Evolutionary conservation across 2,797 vertebrate genomes (phyloP), one percentile per base, ranked within the genome.

Genomic region (Ibycter americanus): DNA sequence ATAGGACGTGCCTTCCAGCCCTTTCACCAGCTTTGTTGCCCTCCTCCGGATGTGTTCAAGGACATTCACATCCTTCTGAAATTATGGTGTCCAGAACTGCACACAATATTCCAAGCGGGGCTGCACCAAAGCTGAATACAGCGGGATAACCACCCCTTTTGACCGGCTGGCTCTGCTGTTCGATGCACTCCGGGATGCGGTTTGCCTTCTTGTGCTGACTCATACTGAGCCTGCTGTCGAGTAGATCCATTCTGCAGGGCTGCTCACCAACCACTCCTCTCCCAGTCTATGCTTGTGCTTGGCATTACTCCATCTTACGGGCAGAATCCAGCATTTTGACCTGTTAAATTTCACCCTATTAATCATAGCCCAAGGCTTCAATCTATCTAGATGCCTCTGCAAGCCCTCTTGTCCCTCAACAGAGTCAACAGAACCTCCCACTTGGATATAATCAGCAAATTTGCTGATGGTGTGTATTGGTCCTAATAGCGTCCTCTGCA

Each of bases 261-360:
- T 42, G 42, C 13, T 47, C n/a, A 51, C 36, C 40, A 71, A 15
- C 12, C 34, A 6, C 34, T 59, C 20, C 9, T 55, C 44, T 84
- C 34, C 26, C 8, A 25, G 0, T 42, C 32, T 76, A 38, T 32
- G 51, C 16, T 46, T 54, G 42, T 32, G 15, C 15, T 55, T 3
- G 0, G 26, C 2, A 3, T n/a, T 51, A 58, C 12, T 63, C 11
- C 1, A 3, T 34, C 55, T 20, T 55, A 79, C 47, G 25, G 47
- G 19, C 49, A 62, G 47, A 70, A 54, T 79, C 26, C 0, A 0
- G 22, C 7, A 71, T 71, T 85, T 86, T 3, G 6, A 1, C 12
- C 36, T 62, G 29, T 40, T 63, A 59, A 51, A 63, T 71, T 80
- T 63, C 25, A 72, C 51, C 11, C 20, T 26, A 29, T 17, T 80